A percentile compares a stretch with the other conserved stretches of the same genome.
Conservation (phyloP, 2,797 vertebrate species). For the Clarias fuscus region DNA sequence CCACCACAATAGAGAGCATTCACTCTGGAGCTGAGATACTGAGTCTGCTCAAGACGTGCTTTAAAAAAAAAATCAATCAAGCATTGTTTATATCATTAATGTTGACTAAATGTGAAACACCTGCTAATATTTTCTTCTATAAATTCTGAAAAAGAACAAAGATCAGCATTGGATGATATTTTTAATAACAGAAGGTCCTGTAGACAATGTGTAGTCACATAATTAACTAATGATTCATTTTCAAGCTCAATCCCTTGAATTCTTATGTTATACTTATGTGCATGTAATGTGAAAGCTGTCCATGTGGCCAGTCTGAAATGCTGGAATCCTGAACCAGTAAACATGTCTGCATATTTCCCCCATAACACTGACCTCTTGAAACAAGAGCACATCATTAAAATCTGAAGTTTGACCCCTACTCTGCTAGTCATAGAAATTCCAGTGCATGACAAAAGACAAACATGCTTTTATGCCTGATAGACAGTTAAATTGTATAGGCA, state of each 20-base stretch:
- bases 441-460: conserved; percentile 4
- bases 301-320: conserved; percentile 44
- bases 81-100: not conserved
- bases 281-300: conserved; percentile 59
- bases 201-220: not conserved
- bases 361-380: conserved; percentile 48
- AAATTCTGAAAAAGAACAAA: not conserved
- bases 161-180: not conserved
- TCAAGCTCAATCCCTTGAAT: not conserved
- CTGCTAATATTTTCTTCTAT: not conserved
- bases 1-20: conserved; percentile 30
- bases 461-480: not conserved
- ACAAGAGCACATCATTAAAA: conserved; percentile 36
- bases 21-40: conserved; percentile 10
- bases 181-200: not conserved
- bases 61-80: not conserved
- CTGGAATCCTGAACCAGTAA: conserved; percentile 19
- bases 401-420: conserved; percentile 29
- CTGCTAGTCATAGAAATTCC: conserved; percentile 22
- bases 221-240: not conserved
- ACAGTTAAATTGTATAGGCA: not conserved
- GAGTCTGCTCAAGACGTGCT: not conserved
- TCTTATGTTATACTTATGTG: conserved; percentile 17
- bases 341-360: conserved; percentile 18
- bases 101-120: not conserved